phyloP scores from a whole-genome alignment of 2,113 vertebrate genomes.

The Penelope pileata region DNA sequence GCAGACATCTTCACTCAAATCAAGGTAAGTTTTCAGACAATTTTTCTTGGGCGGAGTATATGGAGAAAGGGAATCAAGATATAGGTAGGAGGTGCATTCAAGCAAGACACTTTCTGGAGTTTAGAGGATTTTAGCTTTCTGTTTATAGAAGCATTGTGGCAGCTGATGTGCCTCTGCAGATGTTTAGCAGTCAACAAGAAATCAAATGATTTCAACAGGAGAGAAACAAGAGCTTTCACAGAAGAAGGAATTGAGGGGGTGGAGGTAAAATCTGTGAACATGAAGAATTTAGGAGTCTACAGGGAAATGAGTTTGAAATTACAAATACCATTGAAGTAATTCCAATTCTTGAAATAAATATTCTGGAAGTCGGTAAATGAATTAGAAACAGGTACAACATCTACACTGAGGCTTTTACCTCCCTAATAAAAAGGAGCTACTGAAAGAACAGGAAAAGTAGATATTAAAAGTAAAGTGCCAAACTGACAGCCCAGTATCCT shows the following conservation, averaged over 20 bases:
- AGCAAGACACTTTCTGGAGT: background rate
- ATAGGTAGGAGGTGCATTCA: background rate
- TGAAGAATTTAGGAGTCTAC: background rate
- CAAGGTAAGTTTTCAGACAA: conserved; percentile 30
- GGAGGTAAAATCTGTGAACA: background rate
- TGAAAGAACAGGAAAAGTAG: background rate
- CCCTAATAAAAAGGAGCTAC: background rate
- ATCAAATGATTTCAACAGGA: conserved; percentile 8
- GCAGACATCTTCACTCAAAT: conserved; percentile 25
- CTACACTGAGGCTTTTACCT: background rate
- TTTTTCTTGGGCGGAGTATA: conserved; percentile 42
- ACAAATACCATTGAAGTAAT: background rate
- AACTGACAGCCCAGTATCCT: background rate
- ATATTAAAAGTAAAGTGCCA: background rate
- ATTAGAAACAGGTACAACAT: background rate
- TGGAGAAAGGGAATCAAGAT: background rate
- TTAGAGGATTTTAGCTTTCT: conserved; percentile 11
- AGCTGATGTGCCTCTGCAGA: conserved; percentile 34
- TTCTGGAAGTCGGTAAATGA: background rate
- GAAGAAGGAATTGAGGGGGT: background rate
- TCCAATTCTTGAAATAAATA: background rate
- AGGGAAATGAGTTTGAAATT: conserved; percentile 19
- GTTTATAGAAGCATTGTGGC: background rate
- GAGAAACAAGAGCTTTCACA: background rate
- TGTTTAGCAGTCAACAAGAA: conserved; percentile 39